Base-by-base conservation (phyloP, 2,888 invertebrate species). In the Drosophila rubida region DNA sequence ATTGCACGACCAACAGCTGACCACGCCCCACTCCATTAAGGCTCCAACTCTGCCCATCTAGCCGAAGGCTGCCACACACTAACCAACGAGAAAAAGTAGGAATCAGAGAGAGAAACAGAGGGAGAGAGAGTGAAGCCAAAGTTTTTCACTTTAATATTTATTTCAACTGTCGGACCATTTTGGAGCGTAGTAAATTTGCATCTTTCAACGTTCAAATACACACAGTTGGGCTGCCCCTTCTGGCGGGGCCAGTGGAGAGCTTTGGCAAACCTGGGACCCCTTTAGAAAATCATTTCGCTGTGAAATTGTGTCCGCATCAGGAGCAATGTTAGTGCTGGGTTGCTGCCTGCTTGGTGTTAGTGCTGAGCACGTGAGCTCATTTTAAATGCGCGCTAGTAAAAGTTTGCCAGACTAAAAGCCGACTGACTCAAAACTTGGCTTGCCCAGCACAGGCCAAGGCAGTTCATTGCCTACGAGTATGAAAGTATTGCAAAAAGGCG, bases 131-230 rank as follows among this genome's bases (percentile, higher is more conserved):
- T 27, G 48, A 8, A 25, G 25, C 7, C 50, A 60, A 78, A 69
- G 72, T 70, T 80, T 80, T 87, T 76, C 75, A 87, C 86, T 85
- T 82, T 85, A 87, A 82, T 87, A 85, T 85, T 85, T 87, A 87
- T 85, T 85, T 80, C 86, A 80, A 80, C 85, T 83, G 80, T 70
- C 76, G 69, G 83, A 70, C 35, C 65, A 69, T 70, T 81, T 82
- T 72, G 60, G 76, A 80, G 80, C 74, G 50, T 68, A 77, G 76
- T 85, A 87, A 85, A 85, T 87, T 87, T 85, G 76, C 87, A 85
- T 87, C 84, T 87, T 87, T 85, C 76, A 85, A 64, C 82, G 75
- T 82, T 85, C 77, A 77, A 79, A 78, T 81, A 19, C 19, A 63
- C 73, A 73, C 73, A 73, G 69, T 64, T 67, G 73, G 69, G 68